Evolutionary conservation across 2,113 vertebrate species (phyloP), one percentile per base, ranked within the genome.

Genomic region (Thunnus thynnus): DNA sequence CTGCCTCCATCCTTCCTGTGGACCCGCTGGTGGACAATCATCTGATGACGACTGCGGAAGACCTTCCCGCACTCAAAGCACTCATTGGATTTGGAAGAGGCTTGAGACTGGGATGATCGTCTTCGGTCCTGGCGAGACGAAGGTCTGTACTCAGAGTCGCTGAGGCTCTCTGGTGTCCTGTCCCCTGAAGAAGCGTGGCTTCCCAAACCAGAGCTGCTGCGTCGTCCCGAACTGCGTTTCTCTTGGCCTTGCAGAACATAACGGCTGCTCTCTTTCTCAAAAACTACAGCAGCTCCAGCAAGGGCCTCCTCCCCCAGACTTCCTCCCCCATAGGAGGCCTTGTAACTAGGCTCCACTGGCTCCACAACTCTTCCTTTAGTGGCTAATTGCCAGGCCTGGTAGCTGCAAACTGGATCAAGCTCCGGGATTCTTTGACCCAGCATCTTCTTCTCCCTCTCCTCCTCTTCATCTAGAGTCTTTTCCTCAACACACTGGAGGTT

Each of bases 61-160:
- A 97, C 93, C 94, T 99, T 99, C 27, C 98, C 97, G 0, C 98
- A 99, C 91, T 99, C 98, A 0, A 98, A 97, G 91, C 98, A 99
- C 91, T 99, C 97, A 0, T 96, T 96, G 52, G 95, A 95, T 90
- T 97, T 98, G 91, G 88, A 84, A 44, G 89, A 71, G 7, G 70
- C 67, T 30, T 89, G 89, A 0, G 95, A 95, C 70, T 96, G 95
- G 0, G 96, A 9, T 0, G 94, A 62, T 10, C 97, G 91, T 1
- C 96, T 94, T 77, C 94, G 69, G 9, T 94, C 96, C 86, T 96
- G 95, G 14, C 97, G 96, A 0, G 96, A 93, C 0, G 96, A 91
- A 0, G 97, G 96, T 54, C 96, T 94, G 80, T 97, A 96, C 57
- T 97, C 97, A 0, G 95, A 92, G 70, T 96, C 95, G 0, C 95